Base-by-base conservation (phyloP, 2,113 vertebrate genomes). In the Cepphus grylle region DNA sequence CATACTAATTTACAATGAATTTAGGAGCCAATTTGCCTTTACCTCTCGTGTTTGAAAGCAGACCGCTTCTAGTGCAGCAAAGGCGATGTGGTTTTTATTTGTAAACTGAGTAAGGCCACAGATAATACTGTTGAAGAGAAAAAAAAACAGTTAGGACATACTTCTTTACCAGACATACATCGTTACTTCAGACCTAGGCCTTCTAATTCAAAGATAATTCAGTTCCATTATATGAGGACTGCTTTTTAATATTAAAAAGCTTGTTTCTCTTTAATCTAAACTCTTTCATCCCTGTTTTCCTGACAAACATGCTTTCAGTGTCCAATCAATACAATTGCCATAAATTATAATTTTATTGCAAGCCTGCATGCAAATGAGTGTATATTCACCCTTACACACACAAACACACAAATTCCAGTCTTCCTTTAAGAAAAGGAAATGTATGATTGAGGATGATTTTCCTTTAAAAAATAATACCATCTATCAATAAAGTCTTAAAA, bases 31-130 rank as follows among this genome's bases (percentile, higher is more conserved):
- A 15, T 80, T 89, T 77, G 63, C 56, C 50, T 78, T 97, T 98
- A 99, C 99, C 99, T 99, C 99, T 98, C 99, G 98, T 86, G 99
- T 99, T 97, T 99, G 99, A 96, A 99, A 99, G 96, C 99, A 99
- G 70, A 99, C 99, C 2, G 99, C 99, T 98, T 99, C 99, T 72
- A 99, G 98, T n/a, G 99, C 99, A 94, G 99, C 99, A 43, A 99
- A 99, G 63, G 99, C 99, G 88, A 99, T 98, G 96, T 99, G 99
- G 69, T 98, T 99, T 97, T 98, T 99, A 98, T 99, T 99, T 93
- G 99, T 99, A 98, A 99, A 99, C 98, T 99, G 99, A 95, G 99
- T 99, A 95, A 99, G 99, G 56, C 99, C 99, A 97, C 99, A 99
- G 97, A 99, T 99, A 97, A 99, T 99, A 81, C 99, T 99, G 97